These are phyloP conservation scores for Gouania willdenowi DNA, from an alignment of 2,797 vertebrate genomes.

Conservation along the genomic window DNA sequence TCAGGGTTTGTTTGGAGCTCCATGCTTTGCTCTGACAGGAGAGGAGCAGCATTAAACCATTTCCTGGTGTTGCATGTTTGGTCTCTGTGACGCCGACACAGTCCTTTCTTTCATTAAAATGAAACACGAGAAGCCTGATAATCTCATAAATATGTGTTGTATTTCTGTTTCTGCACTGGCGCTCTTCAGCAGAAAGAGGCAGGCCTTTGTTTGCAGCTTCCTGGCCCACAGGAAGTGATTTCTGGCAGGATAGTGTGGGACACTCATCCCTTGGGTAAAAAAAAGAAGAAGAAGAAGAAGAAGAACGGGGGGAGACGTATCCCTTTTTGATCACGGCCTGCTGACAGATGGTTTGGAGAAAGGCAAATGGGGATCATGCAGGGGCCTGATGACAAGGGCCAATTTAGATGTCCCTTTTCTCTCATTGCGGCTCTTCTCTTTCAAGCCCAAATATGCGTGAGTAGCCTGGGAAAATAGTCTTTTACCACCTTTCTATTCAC, in stretches of 20 bases:
- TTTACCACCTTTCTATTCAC: conserved; percentile 45
- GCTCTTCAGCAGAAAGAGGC: conserved; percentile 46
- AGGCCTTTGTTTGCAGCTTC: conserved; percentile 70
- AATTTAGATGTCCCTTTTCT: conserved; percentile 79
- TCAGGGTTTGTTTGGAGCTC: too few relatives aligned
- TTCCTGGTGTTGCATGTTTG: conserved; percentile 67
- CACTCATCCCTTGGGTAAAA: conserved; percentile 70
- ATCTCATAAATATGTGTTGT: conserved; percentile 76
- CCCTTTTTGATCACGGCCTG: conserved; percentile 78
- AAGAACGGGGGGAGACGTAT: conserved; percentile 71
- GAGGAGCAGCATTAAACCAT: conserved; percentile 54
- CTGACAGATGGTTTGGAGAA: conserved; percentile 75
- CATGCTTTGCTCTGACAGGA: conserved; percentile 60
- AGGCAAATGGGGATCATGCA: conserved; percentile 78
- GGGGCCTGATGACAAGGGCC: conserved; percentile 74
- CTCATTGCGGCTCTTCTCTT: conserved; percentile 67
- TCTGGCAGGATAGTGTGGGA: conserved; percentile 72
- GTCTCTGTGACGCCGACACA: conserved; percentile 54
- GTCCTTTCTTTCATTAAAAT: conserved; percentile 66
- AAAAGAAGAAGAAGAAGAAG: too few relatives aligned
- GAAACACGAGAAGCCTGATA: conserved; percentile 72
- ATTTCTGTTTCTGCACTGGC: conserved; percentile 59
- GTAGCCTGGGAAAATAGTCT: conserved; percentile 72
- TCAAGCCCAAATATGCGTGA: conserved; percentile 67
- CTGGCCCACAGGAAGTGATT: conserved; percentile 76